phyloP scores from a whole-genome alignment of 2,113 vertebrate genomes.

The Ptilorrhoa leucosticta region DNA sequence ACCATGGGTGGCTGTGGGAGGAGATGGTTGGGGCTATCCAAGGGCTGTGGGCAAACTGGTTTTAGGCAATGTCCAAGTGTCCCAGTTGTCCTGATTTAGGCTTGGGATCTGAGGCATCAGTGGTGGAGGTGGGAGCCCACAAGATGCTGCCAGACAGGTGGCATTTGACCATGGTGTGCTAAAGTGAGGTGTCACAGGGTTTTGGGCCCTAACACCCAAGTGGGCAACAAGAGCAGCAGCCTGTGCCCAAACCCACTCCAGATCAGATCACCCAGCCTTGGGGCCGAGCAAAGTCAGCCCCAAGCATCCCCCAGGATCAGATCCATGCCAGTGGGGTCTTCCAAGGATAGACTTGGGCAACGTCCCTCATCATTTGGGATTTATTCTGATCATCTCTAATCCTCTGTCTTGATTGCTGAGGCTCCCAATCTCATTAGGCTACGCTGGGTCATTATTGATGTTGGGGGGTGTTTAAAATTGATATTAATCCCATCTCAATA shows the following conservation, averaged over 20 bases:
- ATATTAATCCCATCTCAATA: constrained; percentile 68
- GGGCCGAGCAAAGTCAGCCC: background rate
- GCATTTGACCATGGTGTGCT: rapidly evolving
- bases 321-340: background rate
- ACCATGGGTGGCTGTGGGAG: background rate
- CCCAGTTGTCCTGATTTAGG: background rate
- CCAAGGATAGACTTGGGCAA: constrained; percentile 33
- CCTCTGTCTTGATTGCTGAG: constrained; percentile 33
- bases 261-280: rapidly evolving
- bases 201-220: background rate
- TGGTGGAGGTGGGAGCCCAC: rapidly evolving
- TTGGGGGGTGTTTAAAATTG: constrained; percentile 27
- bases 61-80: background rate
- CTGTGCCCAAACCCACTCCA: background rate
- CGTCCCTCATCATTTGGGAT: constrained; percentile 49
- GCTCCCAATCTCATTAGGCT: constrained; percentile 67
- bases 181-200: rapidly evolving
- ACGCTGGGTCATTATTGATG: background rate
- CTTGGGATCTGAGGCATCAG: background rate
- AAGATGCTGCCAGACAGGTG: background rate
- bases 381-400: constrained; percentile 59
- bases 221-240: background rate
- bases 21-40: background rate
- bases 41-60: background rate
- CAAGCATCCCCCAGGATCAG: background rate